Percentiles rank a stretch among this genome's conserved stretches.
Evolutionary conservation across 2,888 invertebrate genomes (phyloP).

Genomic region (Hydraecia micacea): DNA sequence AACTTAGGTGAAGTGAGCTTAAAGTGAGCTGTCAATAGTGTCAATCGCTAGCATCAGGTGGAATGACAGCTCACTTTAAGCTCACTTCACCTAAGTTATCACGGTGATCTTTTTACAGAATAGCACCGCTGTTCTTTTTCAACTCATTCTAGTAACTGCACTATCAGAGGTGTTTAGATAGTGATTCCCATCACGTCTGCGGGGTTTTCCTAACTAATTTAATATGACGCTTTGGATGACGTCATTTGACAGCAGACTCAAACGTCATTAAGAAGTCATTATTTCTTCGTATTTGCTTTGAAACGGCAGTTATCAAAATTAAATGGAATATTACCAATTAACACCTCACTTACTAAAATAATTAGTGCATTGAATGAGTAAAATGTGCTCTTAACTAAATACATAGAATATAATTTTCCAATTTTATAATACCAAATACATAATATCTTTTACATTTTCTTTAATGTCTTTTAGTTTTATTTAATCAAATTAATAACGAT

Average conservation of each 20-base stretch:
- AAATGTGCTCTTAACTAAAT: slow-evolving; percentile 15
- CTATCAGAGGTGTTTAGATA: not conserved
- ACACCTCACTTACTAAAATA: not conserved
- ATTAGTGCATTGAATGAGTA: slow-evolving; percentile 2
- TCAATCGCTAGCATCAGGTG: no score
- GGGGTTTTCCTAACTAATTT: not conserved
- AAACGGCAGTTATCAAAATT: slow-evolving; percentile 1
- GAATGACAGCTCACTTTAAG: no score
- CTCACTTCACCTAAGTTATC: no score
- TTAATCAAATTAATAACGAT: slow-evolving; percentile 5
- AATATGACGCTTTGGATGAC: slow-evolving; percentile 1
- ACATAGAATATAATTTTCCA: slow-evolving; percentile 1
- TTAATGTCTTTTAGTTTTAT: slow-evolving; percentile 32
- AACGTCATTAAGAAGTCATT: slow-evolving; percentile 22
- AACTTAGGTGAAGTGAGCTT: no score
- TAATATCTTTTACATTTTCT: slow-evolving; percentile 23
- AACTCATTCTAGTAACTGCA: no score
- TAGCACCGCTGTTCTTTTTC: not conserved
- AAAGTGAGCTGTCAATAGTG: no score
- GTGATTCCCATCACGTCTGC: not conserved
- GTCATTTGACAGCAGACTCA: slow-evolving; percentile 38
- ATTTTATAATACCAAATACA: slow-evolving; percentile 10
- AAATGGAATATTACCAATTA: slow-evolving; percentile 40
- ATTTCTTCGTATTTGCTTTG: slow-evolving; percentile 9
- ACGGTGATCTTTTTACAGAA: no score